These are phyloP conservation scores for Neodon shergylaensis DNA, from an alignment of 2,113 vertebrate species.

Conservation along the genomic window DNA sequence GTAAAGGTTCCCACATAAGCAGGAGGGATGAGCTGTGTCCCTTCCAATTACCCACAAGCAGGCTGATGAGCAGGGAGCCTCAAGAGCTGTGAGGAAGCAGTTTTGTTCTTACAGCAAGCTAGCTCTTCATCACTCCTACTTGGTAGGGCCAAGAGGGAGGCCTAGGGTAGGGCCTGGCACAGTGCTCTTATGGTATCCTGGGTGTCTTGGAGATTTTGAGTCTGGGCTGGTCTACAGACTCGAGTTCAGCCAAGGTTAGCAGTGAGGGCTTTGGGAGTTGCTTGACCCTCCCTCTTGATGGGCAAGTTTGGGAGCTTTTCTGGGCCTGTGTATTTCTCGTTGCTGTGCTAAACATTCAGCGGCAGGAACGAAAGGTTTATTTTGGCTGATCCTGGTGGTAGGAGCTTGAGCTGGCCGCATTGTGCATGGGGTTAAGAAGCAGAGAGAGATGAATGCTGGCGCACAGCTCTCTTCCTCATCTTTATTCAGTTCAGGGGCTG, in stretches of 20 bases:
- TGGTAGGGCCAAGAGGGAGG: neutral
- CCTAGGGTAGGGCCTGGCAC: too few relatives aligned
- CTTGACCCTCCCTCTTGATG: neutral
- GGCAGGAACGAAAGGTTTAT: neutral
- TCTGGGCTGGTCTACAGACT: neutral
- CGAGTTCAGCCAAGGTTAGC: neutral
- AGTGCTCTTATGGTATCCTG: neutral
- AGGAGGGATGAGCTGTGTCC: accelerated
- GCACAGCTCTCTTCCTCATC: too few relatives aligned
- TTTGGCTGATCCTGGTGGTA: neutral
- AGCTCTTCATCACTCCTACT: accelerated
- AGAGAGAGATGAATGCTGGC: neutral
- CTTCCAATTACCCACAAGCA: neutral
- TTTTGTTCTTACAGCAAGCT: neutral
- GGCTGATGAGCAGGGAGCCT: neutral
- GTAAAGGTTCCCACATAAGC: accelerated
- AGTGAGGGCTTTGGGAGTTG: neutral
- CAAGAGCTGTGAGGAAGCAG: accelerated
- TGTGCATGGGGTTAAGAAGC: neutral
- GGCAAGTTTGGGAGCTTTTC: neutral
- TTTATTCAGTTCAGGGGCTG: neutral
- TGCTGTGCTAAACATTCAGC: neutral
- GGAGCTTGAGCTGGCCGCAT: too few relatives aligned
- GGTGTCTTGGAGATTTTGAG: neutral
- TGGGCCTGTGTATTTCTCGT: neutral